These are phyloP conservation scores for Sparus aurata DNA, from an alignment of 2,797 vertebrate species.

Conservation along the genomic window DNA sequence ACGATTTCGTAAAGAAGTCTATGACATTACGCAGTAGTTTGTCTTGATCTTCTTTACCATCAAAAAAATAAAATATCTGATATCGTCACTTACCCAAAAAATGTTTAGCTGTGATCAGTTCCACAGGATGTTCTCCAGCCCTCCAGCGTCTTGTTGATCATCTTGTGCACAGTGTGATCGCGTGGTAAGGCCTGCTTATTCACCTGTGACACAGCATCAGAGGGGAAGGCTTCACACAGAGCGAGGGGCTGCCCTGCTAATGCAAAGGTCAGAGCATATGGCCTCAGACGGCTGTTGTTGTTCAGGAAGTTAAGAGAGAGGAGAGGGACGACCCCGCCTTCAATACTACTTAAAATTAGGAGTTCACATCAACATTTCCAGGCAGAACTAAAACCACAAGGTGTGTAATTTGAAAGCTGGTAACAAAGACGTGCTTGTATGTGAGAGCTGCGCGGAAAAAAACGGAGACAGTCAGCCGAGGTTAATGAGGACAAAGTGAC, in stretches of 20 bases:
- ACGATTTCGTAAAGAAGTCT: neutral
- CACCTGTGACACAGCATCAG: conserved; percentile 57
- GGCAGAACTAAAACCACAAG: conserved; percentile 14
- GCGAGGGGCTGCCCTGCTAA: conserved; percentile 18
- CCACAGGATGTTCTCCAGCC: neutral
- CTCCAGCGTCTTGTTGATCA: conserved; percentile 21
- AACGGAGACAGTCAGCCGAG: neutral
- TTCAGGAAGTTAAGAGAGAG: conserved; percentile 23
- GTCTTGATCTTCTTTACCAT: neutral
- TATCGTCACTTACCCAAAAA: neutral
- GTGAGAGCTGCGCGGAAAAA: conserved; percentile 46
- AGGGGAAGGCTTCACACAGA: conserved; percentile 24
- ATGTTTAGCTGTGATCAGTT: conserved; percentile 9
- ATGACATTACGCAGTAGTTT: neutral
- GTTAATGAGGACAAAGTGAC: neutral
- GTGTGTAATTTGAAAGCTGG: neutral
- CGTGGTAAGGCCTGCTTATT: conserved; percentile 44
- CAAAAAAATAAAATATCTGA: neutral
- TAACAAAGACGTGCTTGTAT: conserved; percentile 57
- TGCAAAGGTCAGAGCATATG: conserved; percentile 43
- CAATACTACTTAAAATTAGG: conserved; percentile 18
- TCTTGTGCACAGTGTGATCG: conserved; percentile 37
- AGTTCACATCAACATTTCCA: conserved; percentile 29
- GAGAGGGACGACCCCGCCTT: conserved; percentile 20
- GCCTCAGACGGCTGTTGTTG: conserved; percentile 44